These are phyloP conservation scores for Torymus auratus DNA, from an alignment of 2,888 invertebrate species.

Conservation along the genomic window DNA sequence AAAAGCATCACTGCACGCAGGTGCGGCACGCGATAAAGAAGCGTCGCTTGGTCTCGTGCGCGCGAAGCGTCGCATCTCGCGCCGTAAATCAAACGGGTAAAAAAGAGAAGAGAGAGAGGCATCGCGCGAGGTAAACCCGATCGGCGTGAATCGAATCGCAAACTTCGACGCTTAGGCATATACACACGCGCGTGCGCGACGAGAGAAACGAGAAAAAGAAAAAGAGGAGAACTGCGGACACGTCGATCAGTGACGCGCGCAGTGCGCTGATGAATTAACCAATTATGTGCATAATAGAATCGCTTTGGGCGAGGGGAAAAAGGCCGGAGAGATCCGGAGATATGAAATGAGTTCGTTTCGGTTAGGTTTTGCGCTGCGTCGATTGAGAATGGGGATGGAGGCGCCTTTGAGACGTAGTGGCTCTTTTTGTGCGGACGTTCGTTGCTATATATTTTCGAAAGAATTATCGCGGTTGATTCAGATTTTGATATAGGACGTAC, in stretches of 20 bases:
- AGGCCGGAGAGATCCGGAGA: no score
- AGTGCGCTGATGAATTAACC: slow-evolving; percentile 41
- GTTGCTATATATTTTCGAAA: no score
- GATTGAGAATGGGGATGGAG: no score
- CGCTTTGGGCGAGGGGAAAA: not conserved
- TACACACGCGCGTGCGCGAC: not conserved
- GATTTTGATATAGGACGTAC: no score
- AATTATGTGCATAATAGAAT: slow-evolving; percentile 33
- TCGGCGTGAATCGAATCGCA: slow-evolving; percentile 53
- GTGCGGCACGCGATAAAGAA: no score
- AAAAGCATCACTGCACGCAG: no score
- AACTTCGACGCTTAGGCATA: slow-evolving; percentile 41
- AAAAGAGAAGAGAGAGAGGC: slow-evolving; percentile 61
- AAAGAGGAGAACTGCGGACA: slow-evolving; percentile 17
- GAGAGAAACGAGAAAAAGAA: not conserved
- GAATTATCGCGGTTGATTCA: no score
- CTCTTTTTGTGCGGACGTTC: no score
- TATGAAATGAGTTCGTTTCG: no score
- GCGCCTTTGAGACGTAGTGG: no score
- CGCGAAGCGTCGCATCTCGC: slow-evolving; percentile 62
- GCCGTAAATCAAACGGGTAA: slow-evolving; percentile 72
- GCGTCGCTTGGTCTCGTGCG: no score
- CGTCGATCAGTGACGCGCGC: slow-evolving; percentile 9
- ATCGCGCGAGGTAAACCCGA: slow-evolving; percentile 25
- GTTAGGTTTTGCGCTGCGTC: no score